Evolutionary conservation across 2,113 vertebrate genomes (phyloP).

Genomic region (Lophochroa leadbeateri): DNA sequence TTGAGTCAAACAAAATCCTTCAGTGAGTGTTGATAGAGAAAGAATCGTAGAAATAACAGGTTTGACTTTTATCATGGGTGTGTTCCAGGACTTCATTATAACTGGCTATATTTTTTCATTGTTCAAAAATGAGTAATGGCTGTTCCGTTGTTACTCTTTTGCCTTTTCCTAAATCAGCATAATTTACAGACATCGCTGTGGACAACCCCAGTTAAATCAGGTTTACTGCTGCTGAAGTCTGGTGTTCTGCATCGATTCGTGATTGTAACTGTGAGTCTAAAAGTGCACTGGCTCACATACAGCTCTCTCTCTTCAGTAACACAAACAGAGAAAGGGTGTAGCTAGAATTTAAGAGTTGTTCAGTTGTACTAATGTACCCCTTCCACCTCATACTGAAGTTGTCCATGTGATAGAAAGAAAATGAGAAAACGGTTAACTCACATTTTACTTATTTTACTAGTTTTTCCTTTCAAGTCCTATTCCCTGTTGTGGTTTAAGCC

Average conservation of each 20-base stretch:
- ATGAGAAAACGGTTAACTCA: not conserved
- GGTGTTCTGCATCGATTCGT: accelerated
- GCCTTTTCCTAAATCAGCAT: not conserved
- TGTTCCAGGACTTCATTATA: not conserved
- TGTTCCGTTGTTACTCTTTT: not conserved
- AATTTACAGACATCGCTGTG: not conserved
- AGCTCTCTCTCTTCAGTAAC: not conserved
- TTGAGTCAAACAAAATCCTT: not conserved
- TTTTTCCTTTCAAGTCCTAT: not conserved
- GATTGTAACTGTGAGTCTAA: not conserved
- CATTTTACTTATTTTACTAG: not conserved
- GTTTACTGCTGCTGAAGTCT: not conserved
- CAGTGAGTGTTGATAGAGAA: not conserved
- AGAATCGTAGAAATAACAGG: not conserved
- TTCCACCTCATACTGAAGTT: not conserved
- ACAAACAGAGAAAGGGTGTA: not conserved
- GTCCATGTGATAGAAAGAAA: not conserved
- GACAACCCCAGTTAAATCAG: not conserved
- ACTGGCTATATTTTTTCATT: not conserved
- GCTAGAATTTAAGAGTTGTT: not conserved
- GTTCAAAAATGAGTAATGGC: not conserved
- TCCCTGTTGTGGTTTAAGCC: accelerated
- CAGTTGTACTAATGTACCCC: not conserved
- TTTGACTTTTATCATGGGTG: not conserved
- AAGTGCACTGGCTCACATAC: accelerated